phyloP scores from a whole-genome alignment of 2,888 invertebrate species.

The Scaptomyza reducta region DNA sequence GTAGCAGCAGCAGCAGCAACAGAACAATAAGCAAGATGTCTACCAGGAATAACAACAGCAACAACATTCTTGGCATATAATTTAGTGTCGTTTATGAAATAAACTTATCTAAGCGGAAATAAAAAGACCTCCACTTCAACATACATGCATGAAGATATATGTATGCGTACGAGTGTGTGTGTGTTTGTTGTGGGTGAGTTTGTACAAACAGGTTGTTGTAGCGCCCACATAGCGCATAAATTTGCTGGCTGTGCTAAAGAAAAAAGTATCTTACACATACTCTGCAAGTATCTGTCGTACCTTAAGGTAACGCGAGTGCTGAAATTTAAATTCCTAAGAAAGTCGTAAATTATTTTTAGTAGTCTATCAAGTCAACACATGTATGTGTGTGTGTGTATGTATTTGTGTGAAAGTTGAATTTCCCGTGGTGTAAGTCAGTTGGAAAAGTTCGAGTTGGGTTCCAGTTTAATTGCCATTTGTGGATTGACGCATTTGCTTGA shows the following conservation, averaged over 20 bases:
- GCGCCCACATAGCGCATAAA: constrained; percentile 61
- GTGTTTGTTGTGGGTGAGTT: constrained; percentile 39
- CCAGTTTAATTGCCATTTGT: constrained; percentile 66
- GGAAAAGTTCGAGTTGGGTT: constrained; percentile 26
- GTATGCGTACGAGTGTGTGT: constrained; percentile 2
- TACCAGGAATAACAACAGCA: constrained; percentile 57
- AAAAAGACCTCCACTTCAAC: constrained; percentile 46
- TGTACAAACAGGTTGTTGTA: constrained; percentile 67
- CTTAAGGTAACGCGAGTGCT: constrained; percentile 60
- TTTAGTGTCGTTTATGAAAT: constrained; percentile 81
- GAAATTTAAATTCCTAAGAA: constrained; percentile 76
- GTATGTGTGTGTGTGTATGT: constrained; percentile 11
- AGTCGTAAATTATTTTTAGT: constrained; percentile 79
- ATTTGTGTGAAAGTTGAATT: constrained; percentile 55
- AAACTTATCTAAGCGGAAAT: constrained; percentile 81
- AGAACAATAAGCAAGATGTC: constrained; percentile 75
- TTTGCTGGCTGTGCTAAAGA: constrained; percentile 41
- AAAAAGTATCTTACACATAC: constrained; percentile 50
- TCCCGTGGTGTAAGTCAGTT: not conserved
- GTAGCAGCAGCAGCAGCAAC: constrained; percentile 24
- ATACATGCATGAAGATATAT: constrained; percentile 1
- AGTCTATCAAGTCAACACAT: constrained; percentile 68
- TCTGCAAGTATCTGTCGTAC: constrained; percentile 46
- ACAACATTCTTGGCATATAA: constrained; percentile 74
- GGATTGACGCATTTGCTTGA: constrained; percentile 58